These are phyloP conservation scores for Acleris literana DNA, from an alignment of 2,888 invertebrate genomes.

Conservation along the genomic window DNA sequence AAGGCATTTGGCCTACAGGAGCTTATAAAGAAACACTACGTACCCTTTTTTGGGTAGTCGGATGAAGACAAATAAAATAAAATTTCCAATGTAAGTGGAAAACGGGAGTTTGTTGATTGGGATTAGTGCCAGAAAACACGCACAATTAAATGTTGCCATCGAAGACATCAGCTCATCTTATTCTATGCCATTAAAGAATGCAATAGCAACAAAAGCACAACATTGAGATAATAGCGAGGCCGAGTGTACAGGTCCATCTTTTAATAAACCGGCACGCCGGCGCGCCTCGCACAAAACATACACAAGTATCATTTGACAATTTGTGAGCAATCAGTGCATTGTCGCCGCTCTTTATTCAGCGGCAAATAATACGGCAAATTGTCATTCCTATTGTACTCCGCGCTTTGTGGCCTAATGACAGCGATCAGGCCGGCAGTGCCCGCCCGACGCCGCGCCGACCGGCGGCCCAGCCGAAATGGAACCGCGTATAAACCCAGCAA, in stretches of 20 bases:
- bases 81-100: no score
- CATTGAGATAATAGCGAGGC: background rate
- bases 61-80: no score
- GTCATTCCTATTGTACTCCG: conserved; percentile 75
- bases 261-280: conserved; percentile 71
- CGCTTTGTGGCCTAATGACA: conserved; percentile 79
- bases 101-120: no score
- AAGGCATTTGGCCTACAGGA: no score
- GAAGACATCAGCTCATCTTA: no score
- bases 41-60: no score
- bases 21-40: no score
- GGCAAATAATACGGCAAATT: conserved; percentile 82
- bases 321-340: conserved; percentile 83
- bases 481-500: background rate
- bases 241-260: conserved; percentile 43
- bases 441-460: conserved; percentile 40
- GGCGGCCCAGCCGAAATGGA: conserved; percentile 50
- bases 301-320: conserved; percentile 82
- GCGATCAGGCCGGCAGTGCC: conserved; percentile 74
- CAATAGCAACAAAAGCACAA: background rate
- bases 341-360: conserved; percentile 83
- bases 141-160: no score
- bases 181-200: background rate
- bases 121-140: no score
- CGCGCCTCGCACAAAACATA: conserved; percentile 78